A percentile compares a stretch with the other conserved stretches of the same genome.
Conservation (phyloP, 2,888 invertebrate genomes). For the Eristalis intricaria region DNA sequence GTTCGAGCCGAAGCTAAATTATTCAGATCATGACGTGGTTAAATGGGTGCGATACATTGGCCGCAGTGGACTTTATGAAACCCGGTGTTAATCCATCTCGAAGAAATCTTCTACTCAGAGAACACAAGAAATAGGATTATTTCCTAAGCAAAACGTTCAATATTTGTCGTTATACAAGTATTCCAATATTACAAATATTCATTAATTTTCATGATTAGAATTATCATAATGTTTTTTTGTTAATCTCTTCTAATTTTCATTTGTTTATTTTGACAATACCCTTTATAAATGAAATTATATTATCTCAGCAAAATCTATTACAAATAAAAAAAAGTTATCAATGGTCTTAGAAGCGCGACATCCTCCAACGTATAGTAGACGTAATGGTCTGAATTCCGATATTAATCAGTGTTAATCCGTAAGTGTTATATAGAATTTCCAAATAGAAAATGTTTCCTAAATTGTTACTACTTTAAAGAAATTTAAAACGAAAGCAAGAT, state of each 20-base stretch:
- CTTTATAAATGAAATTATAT: constrained; percentile 32
- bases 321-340: constrained; percentile 41
- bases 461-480: constrained; percentile 57
- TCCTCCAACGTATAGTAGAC: constrained; percentile 44
- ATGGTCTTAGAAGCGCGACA: constrained; percentile 35
- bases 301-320: constrained; percentile 47
- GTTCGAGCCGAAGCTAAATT: constrained; percentile 99
- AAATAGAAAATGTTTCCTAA: constrained; percentile 50
- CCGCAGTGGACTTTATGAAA: constrained; percentile 99
- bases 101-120: constrained; percentile 37
- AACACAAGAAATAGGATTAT: constrained; percentile 56
- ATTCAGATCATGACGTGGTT: constrained; percentile 99
- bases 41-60: constrained; percentile 99
- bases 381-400: constrained; percentile 49
- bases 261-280: constrained; percentile 41
- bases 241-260: constrained; percentile 24
- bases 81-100: constrained; percentile 90
- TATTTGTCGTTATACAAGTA: constrained; percentile 54
- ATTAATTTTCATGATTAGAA: constrained; percentile 31
- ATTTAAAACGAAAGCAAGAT: constrained; percentile 42
- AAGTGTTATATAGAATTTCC: constrained; percentile 67
- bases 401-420: constrained; percentile 55
- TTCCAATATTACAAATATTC: constrained; percentile 67
- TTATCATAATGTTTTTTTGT: neutral
- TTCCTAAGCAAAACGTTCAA: constrained; percentile 69